Conservation (phyloP, 2,797 vertebrate genomes). For the Diglossa cyanea region DNA sequence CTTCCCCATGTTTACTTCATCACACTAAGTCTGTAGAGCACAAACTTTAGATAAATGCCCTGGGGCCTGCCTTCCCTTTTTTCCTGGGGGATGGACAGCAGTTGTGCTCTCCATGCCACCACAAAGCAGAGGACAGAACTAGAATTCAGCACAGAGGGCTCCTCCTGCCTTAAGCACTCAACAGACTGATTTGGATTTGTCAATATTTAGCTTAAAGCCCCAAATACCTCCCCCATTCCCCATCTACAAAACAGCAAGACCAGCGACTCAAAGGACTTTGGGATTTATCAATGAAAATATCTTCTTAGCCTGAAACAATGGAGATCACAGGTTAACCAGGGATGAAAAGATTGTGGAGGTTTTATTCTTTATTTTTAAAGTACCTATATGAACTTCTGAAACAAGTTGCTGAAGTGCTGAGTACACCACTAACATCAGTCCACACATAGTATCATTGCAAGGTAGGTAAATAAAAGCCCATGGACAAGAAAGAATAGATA, state of each 20-base stretch:
- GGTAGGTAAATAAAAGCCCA: background rate
- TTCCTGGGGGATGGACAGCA: background rate
- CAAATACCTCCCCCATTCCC: rapidly evolving
- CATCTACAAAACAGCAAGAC: background rate
- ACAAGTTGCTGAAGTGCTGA: background rate
- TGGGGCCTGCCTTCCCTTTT: background rate
- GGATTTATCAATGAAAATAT: background rate
- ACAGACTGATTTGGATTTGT: background rate
- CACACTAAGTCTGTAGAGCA: background rate
- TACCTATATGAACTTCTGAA: background rate
- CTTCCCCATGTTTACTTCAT: background rate
- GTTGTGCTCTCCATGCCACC: background rate
- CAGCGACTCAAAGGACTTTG: background rate
- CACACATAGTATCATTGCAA: background rate
- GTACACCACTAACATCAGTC: background rate
- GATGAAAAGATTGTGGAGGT: rapidly evolving
- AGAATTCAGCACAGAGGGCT: background rate
- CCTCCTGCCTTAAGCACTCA: background rate
- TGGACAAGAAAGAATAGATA: background rate
- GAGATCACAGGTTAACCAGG: background rate
- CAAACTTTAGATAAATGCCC: background rate
- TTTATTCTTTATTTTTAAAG: background rate
- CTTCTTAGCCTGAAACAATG: background rate
- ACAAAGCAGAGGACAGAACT: background rate
- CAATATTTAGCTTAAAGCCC: background rate